Percentiles rank a stretch among this genome's conserved stretches.
phyloP scores from a whole-genome alignment of 2,113 vertebrate species.

The Apteryx mantelli region DNA sequence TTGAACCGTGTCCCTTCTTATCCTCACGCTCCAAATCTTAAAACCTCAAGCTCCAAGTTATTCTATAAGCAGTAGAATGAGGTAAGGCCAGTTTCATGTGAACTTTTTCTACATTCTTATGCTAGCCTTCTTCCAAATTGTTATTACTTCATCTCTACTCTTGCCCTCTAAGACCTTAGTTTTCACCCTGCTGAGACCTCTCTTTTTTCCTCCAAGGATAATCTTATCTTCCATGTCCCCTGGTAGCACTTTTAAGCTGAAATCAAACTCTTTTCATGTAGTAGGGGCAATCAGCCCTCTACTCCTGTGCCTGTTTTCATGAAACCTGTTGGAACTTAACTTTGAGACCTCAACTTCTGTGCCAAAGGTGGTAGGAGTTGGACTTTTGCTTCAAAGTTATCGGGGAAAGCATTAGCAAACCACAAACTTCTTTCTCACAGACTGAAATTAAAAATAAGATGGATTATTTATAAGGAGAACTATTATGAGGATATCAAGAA shows the following conservation, averaged over 20 bases:
- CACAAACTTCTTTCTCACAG: neutral
- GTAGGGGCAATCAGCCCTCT: neutral
- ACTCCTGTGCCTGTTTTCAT: neutral
- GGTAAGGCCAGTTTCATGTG: neutral
- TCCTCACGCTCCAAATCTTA: neutral
- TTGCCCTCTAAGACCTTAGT: neutral
- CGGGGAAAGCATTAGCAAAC: neutral
- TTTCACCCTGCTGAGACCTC: neutral
- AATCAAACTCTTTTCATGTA: neutral
- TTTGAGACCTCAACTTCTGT: neutral
- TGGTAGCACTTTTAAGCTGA: neutral
- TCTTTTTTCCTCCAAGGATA: neutral
- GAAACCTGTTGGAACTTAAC: neutral
- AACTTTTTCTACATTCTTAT: neutral
- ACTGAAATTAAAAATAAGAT: neutral
- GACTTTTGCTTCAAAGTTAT: neutral
- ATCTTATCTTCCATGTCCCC: neutral
- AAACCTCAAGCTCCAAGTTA: neutral
- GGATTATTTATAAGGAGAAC: neutral
- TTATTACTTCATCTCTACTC: neutral
- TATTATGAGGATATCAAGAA: neutral
- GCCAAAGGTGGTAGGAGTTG: neutral
- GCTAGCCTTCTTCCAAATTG: neutral
- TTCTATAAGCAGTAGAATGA: neutral
- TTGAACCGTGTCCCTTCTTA: neutral